These are phyloP conservation scores for Dolichotis patagonum DNA, from an alignment of 2,113 vertebrate genomes.

Conservation along the genomic window DNA sequence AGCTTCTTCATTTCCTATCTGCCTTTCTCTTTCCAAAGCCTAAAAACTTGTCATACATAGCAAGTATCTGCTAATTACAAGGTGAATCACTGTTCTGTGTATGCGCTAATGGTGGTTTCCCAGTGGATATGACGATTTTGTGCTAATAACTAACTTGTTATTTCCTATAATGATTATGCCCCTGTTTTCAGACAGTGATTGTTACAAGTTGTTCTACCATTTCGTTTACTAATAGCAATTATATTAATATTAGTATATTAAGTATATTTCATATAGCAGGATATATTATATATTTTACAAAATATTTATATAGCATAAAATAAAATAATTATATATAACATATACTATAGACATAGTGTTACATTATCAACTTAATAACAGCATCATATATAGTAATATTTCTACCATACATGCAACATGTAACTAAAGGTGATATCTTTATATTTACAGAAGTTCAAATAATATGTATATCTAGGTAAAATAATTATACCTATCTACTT, in stretches of 20 bases:
- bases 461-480: neutral
- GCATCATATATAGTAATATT: neutral
- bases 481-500: neutral
- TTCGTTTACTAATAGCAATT: conserved; percentile 5
- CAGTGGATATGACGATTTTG: neutral
- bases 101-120: neutral
- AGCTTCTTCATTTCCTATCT: neutral
- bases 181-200: neutral
- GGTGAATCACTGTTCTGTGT: neutral
- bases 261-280: neutral
- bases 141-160: conserved; percentile 43
- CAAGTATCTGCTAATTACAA: neutral
- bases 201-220: neutral
- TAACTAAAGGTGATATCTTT: neutral
- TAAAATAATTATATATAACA: neutral
- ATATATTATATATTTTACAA: neutral
- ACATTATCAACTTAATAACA: neutral
- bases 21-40: neutral
- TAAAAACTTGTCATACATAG: neutral
- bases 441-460: neutral
- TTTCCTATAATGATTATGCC: neutral
- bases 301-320: neutral
- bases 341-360: neutral
- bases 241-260: neutral
- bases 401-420: neutral